These are phyloP conservation scores for Drosophila pandora DNA, from an alignment of 1,140 invertebrate genomes.

Conservation along the genomic window DNA sequence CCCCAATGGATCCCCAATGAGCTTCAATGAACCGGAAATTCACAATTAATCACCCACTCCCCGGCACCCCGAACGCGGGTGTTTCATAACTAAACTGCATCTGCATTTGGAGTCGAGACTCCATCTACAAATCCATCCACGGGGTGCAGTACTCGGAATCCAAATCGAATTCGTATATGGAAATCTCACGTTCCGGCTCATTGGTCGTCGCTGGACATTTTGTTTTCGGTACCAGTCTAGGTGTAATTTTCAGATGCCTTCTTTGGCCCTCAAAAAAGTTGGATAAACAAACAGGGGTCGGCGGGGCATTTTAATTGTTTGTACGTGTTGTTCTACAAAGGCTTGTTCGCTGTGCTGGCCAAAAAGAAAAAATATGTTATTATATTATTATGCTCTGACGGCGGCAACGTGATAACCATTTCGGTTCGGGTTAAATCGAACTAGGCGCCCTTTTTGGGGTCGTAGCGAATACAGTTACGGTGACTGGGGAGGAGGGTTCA, in stretches of 20 bases:
- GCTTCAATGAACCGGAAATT: slow-evolving; percentile 77
- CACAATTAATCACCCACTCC: slow-evolving; percentile 64
- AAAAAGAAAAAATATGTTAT: slow-evolving; percentile 12
- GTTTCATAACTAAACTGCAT: slow-evolving; percentile 70
- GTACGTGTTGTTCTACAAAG: slow-evolving; percentile 71
- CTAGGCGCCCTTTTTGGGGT: slow-evolving; percentile 54
- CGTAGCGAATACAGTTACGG: slow-evolving; percentile 59
- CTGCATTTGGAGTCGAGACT: slow-evolving; percentile 48
- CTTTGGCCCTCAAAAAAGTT: slow-evolving; percentile 28
- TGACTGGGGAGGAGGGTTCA: slow-evolving; percentile 28
- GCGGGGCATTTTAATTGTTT: slow-evolving; percentile 56
- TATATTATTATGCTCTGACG: slow-evolving; percentile 60
- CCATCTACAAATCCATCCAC: not conserved
- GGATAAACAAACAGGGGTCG: slow-evolving; percentile 18
- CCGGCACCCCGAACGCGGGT: slow-evolving; percentile 1
- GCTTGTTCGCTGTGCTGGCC: slow-evolving; percentile 49
- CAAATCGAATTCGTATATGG: slow-evolving; percentile 61
- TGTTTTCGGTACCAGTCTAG: slow-evolving; percentile 46
- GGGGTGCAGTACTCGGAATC: slow-evolving; percentile 53
- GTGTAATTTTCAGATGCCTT: slow-evolving; percentile 62
- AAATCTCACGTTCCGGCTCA: slow-evolving; percentile 68
- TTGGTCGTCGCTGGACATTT: slow-evolving; percentile 61
- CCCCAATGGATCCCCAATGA: slow-evolving; percentile 55
- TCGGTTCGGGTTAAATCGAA: slow-evolving; percentile 23
- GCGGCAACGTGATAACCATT: slow-evolving; percentile 61